phyloP scores from a whole-genome alignment of 92 coral and sea anemone species.

The Paragorgia papillata region DNA sequence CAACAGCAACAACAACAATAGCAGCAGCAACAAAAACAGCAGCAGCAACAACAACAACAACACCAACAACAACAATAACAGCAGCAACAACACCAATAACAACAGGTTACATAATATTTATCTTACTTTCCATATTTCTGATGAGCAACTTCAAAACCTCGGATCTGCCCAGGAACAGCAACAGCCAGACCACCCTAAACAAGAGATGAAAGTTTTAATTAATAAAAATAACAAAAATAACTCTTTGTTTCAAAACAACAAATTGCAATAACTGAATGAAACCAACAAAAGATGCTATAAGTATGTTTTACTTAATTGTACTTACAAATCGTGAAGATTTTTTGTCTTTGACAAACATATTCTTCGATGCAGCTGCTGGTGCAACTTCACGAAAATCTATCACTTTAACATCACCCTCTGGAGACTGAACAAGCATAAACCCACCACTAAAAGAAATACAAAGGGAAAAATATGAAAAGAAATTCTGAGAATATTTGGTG shows the following conservation, averaged over 20 bases:
- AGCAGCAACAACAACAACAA: no score
- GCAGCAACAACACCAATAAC: no score
- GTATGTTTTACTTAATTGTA: not conserved
- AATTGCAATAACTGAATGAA: not conserved
- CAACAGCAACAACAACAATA: no score
- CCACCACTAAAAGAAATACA: slow-evolving; percentile 72
- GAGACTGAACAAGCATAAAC: slow-evolving; percentile 75
- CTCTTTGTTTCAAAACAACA: slow-evolving; percentile 11
- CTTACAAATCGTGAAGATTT: slow-evolving; percentile 66
- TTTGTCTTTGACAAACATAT: slow-evolving; percentile 72
- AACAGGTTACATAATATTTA: no score
- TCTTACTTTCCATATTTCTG: slow-evolving; percentile 90
- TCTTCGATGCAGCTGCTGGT: slow-evolving; percentile 64
- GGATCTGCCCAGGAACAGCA: slow-evolving; percentile 84
- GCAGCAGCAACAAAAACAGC: no score
- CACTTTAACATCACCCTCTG: slow-evolving; percentile 68
- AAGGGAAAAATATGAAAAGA: not conserved
- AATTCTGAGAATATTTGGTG: no score
- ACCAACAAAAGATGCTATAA: slow-evolving; percentile 21
- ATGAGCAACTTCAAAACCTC: slow-evolving; percentile 88
- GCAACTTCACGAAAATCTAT: slow-evolving; percentile 96
- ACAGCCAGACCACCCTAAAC: slow-evolving; percentile 84
- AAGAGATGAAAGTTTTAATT: no score
- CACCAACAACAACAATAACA: no score
- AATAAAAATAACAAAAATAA: slow-evolving; percentile 18